Percentiles rank a stretch among this genome's conserved stretches.
These are phyloP conservation scores for Nebria salina DNA, from an alignment of 2,888 invertebrate species.

Conservation along the genomic window DNA sequence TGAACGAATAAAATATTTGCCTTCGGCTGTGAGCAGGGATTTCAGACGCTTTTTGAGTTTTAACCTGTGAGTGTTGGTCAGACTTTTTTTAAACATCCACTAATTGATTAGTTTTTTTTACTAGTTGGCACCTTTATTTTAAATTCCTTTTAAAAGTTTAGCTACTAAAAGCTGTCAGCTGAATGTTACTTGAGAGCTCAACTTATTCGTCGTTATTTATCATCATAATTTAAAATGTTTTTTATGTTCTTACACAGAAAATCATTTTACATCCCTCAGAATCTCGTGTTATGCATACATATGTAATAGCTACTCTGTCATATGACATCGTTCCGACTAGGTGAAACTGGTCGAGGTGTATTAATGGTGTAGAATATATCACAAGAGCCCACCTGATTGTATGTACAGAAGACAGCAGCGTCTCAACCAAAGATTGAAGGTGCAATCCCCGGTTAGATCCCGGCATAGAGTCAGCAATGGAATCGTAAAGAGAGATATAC, in stretches of 20 bases:
- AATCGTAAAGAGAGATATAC: no score
- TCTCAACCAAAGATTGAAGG: slow-evolving; percentile 26
- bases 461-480: neutral
- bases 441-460: slow-evolving; percentile 25
- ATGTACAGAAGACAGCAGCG: slow-evolving; percentile 9
- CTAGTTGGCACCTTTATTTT: slow-evolving; percentile 5
- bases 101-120: neutral
- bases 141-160: neutral
- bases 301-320: neutral
- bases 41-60: neutral
- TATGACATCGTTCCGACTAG: slow-evolving; percentile 13
- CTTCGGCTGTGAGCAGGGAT: slow-evolving; percentile 11
- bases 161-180: neutral
- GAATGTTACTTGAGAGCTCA: neutral
- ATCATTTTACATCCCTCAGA: no score
- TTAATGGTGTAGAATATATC: slow-evolving; percentile 43
- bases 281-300: neutral
- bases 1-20: slow-evolving; percentile 39
- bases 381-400: slow-evolving; percentile 27
- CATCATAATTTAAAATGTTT: neutral
- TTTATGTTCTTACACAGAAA: no score
- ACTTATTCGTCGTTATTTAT: neutral
- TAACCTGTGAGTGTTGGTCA: slow-evolving; percentile 3
- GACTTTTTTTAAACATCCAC: neutral
- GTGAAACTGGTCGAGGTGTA: slow-evolving; percentile 31